Percentiles rank a stretch among this genome's conserved stretches.
These are phyloP conservation scores for Tenthredo amoena DNA, from an alignment of 2,888 invertebrate species.

Conservation along the genomic window DNA sequence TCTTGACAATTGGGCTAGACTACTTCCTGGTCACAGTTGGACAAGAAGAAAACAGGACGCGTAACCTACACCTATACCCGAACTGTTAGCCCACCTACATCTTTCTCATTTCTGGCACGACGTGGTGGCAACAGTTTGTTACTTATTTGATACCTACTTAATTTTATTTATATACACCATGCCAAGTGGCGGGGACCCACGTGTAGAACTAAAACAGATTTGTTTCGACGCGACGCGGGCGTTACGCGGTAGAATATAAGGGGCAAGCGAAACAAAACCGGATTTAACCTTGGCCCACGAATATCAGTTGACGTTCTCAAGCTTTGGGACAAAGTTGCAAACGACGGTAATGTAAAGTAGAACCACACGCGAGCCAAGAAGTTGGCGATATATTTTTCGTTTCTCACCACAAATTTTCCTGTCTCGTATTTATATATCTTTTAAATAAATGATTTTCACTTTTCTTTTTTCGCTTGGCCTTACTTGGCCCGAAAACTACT, in stretches of 20 bases:
- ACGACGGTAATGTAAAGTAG: neutral
- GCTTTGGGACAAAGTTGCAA: conserved; percentile 26
- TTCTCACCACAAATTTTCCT: neutral
- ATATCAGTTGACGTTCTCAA: conserved; percentile 35
- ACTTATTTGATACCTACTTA: conserved; percentile 25
- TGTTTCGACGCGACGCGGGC: neutral
- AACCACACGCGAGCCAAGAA: neutral
- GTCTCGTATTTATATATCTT: neutral
- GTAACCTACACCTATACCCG: neutral
- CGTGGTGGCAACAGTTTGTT: conserved; percentile 24
- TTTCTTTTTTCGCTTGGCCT: neutral
- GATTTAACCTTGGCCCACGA: conserved; percentile 41
- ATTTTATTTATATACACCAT: conserved; percentile 39
- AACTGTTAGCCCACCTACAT: neutral
- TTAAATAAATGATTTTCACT: neutral
- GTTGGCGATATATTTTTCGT: neutral
- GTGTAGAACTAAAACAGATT: neutral
- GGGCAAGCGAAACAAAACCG: neutral
- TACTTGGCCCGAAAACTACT: neutral
- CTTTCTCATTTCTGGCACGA: conserved; percentile 9
- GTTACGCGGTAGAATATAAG: neutral
- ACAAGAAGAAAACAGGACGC: conserved; percentile 15
- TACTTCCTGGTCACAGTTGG: conserved; percentile 22
- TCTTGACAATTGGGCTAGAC: conserved; percentile 20
- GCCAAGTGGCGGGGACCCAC: conserved; percentile 18